A percentile compares a stretch with the other conserved stretches of the same genome.
Conservation (phyloP, 2,888 invertebrate species). For the Apotomis betuletana region DNA sequence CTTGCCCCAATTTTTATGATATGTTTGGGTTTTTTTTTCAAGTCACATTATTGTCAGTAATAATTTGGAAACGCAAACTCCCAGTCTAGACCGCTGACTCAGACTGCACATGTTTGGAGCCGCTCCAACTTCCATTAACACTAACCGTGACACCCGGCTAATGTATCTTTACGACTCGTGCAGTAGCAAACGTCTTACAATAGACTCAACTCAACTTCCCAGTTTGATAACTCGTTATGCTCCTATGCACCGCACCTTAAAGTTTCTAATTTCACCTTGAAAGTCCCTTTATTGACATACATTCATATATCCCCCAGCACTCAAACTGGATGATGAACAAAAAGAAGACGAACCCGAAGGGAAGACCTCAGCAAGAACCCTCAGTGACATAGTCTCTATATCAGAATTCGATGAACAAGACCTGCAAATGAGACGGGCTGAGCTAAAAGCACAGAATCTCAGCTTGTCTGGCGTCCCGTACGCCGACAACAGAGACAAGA, state of each 20-base stretch:
- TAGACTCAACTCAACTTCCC: background rate
- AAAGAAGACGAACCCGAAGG: constrained; percentile 72
- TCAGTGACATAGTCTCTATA: constrained; percentile 89
- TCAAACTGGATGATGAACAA: constrained; percentile 84
- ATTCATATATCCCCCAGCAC: constrained; percentile 68
- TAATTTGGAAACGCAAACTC: constrained; percentile 15
- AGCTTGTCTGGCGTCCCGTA: constrained; percentile 59
- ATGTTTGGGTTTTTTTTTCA: constrained; percentile 8
- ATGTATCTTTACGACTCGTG: constrained; percentile 15
- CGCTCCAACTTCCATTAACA: constrained; percentile 36
- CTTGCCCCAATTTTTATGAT: background rate
- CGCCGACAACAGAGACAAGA: constrained; percentile 55
- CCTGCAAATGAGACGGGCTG: constrained; percentile 80
- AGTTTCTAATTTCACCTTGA: too few species aligned
- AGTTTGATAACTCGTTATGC: background rate
- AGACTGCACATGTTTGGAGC: constrained; percentile 40
- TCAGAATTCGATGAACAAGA: constrained; percentile 88
- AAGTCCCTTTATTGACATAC: background rate
- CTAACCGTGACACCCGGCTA: constrained; percentile 16
- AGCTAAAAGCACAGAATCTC: constrained; percentile 65
- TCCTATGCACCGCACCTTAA: too few species aligned
- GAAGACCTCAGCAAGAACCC: constrained; percentile 86
- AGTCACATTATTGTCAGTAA: background rate
- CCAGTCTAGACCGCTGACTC: constrained; percentile 31
- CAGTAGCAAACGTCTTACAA: background rate